These are phyloP conservation scores for Gambusia holbrooki DNA, from an alignment of 2,113 vertebrate species.

Conservation along the genomic window DNA sequence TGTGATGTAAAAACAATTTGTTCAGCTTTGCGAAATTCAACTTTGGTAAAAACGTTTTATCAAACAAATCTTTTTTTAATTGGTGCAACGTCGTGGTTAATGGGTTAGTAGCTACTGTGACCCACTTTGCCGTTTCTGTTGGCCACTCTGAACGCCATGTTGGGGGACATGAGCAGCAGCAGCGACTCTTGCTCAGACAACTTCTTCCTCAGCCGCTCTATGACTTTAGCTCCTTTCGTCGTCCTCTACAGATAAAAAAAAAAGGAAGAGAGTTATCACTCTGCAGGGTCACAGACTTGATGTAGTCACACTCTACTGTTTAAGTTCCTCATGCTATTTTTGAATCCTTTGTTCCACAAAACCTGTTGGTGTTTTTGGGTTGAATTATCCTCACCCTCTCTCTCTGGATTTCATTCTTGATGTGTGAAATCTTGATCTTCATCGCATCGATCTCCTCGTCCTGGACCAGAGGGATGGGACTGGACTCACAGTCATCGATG, in stretches of 20 bases:
- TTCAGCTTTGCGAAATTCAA: too few relatives aligned
- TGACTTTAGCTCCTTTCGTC: slow-evolving; percentile 88
- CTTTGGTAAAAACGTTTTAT: too few relatives aligned
- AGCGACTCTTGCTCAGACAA: slow-evolving; percentile 92
- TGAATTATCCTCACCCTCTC: slow-evolving; percentile 84
- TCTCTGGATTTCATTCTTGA: slow-evolving; percentile 93
- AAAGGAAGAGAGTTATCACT: neutral
- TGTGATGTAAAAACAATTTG: too few relatives aligned
- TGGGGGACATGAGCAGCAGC: slow-evolving; percentile 92
- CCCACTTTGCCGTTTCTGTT: slow-evolving; percentile 93
- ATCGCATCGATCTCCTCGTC: slow-evolving; percentile 94
- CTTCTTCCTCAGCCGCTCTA: slow-evolving; percentile 93
- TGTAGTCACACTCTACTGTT: neutral
- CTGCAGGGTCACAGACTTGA: neutral
- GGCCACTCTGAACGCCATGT: slow-evolving; percentile 92
- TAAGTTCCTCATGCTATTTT: slow-evolving; percentile 8
- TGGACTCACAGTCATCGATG: slow-evolving; percentile 88
- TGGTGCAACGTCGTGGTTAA: too few relatives aligned
- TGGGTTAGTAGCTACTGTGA: neutral
- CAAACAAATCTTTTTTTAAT: too few relatives aligned
- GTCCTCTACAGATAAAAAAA: slow-evolving; percentile 80
- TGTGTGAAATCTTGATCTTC: slow-evolving; percentile 95
- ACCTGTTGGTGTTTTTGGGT: too few relatives aligned
- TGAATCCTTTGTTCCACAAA: neutral
- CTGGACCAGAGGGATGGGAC: slow-evolving; percentile 87